Conservation (phyloP, 2,113 vertebrate genomes). For the Dryoscopus gambensis region DNA sequence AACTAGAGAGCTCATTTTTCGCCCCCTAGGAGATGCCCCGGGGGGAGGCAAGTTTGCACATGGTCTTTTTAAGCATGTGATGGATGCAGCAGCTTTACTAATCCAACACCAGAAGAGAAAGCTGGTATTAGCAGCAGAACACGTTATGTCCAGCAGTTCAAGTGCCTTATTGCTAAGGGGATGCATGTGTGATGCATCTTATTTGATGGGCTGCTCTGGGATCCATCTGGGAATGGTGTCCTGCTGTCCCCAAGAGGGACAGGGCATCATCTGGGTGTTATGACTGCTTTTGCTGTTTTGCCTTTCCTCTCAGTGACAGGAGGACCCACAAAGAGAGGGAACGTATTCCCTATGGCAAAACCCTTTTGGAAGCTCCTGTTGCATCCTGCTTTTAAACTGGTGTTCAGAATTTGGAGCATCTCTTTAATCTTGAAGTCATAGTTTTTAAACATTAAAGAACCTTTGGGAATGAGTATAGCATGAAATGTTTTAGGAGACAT, state of each 20-base stretch:
- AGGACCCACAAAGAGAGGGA: not conserved
- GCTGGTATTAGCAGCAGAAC: not conserved
- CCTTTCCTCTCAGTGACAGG: not conserved
- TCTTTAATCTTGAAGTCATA: not conserved
- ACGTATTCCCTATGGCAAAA: not conserved
- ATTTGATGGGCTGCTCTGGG: not conserved
- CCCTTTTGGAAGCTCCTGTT: not conserved
- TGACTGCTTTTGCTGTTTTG: not conserved
- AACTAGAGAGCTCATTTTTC: constrained; percentile 17
- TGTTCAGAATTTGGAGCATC: not conserved
- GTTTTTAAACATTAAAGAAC: constrained; percentile 23
- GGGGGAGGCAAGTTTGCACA: not conserved
- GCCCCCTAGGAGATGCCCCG: not conserved
- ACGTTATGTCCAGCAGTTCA: not conserved
- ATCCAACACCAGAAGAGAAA: not conserved
- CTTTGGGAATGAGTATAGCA: not conserved
- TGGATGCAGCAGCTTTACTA: constrained; percentile 18
- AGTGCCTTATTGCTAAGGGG: not conserved
- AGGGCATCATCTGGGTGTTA: not conserved
- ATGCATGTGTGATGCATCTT: fast-evolving
- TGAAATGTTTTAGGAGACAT: not conserved
- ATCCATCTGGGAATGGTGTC: not conserved
- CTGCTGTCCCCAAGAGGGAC: not conserved
- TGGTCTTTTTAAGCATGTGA: not conserved
- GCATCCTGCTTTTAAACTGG: not conserved